Percentiles rank a stretch among this genome's conserved stretches.
Conservation (phyloP, 2,113 vertebrate genomes). For the Heteronetta atricapilla region DNA sequence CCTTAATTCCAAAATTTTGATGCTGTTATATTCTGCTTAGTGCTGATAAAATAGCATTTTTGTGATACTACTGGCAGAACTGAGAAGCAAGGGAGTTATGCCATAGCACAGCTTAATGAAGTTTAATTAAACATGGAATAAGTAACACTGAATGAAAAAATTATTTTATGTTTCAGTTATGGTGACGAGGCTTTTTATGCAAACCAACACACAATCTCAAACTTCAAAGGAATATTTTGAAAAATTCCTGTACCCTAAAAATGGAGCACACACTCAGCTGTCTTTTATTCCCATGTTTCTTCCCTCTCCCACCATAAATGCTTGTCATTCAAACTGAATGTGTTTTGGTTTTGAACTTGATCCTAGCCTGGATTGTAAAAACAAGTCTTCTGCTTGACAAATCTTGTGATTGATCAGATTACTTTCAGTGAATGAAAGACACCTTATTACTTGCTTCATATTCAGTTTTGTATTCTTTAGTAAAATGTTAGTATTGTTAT, state of each 20-base stretch:
- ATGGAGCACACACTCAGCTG: neutral
- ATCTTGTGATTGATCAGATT: neutral
- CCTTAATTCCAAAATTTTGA: neutral
- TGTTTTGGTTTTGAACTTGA: neutral
- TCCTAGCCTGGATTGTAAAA: neutral
- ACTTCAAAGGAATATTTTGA: constrained; percentile 10
- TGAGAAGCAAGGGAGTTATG: neutral
- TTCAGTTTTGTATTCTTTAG: neutral
- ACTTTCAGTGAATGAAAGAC: neutral
- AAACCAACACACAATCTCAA: neutral
- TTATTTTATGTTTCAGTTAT: neutral
- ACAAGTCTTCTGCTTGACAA: neutral
- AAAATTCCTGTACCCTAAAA: neutral
- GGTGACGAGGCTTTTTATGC: neutral
- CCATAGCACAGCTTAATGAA: neutral
- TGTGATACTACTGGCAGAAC: neutral
- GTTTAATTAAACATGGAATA: neutral
- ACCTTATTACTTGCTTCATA: neutral
- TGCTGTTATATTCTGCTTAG: neutral
- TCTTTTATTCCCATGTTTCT: neutral
- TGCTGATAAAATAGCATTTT: neutral
- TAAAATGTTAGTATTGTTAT: neutral
- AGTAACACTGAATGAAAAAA: constrained; percentile 1
- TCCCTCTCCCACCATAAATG: neutral
- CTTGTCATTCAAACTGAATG: neutral